Base-by-base conservation (phyloP, 1,140 invertebrate species). In the Thaumatotibia leucotreta region DNA sequence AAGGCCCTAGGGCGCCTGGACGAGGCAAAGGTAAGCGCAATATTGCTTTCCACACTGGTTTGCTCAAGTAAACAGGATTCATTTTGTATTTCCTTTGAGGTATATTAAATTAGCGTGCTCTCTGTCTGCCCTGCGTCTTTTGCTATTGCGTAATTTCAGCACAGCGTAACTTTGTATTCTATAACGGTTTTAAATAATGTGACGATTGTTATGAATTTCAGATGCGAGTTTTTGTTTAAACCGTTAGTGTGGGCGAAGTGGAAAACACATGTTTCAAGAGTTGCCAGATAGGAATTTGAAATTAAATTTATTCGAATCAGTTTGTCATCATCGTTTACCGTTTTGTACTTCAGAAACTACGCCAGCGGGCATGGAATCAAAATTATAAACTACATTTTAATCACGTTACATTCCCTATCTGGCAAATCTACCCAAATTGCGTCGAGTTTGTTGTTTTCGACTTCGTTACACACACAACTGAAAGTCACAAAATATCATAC, bases 1-100 rank as follows among this genome's bases (percentile, higher is more conserved):
- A 99, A 99, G 94, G 98, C 98, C 80, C 94, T 99, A 78, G 98
- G 98, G 79, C 94, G 98, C 91, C 94, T 99, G 84, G 99, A 99
- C 91, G 99, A 99, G 93, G 99, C 99, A 10, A 99, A 99, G 97
- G 99, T 99, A 97, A 89, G 87, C 81, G 78, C 33, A 71, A 80
- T 83, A 76, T 77, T 72, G 69, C 70, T 67, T 64, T 61, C 33
- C 72, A 78, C 72, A 80, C 74, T 81, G 76, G 79, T 88, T 88
- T 79, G 79, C 77, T 80, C 80, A 85, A 83, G 88, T 68, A 80
- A 87, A 88, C 88, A 88, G 88, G 88, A 87, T 84, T 83, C 70
- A 64, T 65, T 75, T 72, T 73, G 64, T 74, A 69, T 82, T 80
- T 72, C 22, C 73, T 85, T 84, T 86, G 75, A 82, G 67, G 70